phyloP scores from a whole-genome alignment of 2,113 vertebrate species.

The human region GRCh38 chr3:85506001-85506500 shows the following conservation, averaged over 20 bases:
- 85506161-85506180: not conserved
- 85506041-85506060: not conserved
- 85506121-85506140: not conserved
- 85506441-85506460: not conserved
- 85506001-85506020: not conserved
- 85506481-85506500: slow-evolving; percentile 28
- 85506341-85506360: slow-evolving; percentile 63
- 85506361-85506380: slow-evolving; percentile 71
- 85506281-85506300: slow-evolving; percentile 81
- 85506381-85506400: slow-evolving; percentile 54
- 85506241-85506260: slow-evolving; percentile 79
- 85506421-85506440: not conserved
- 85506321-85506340: slow-evolving; percentile 68
- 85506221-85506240: slow-evolving; percentile 64
- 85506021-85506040: not conserved
- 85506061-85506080: not conserved
- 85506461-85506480: not conserved
- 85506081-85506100: not conserved
- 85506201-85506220: slow-evolving; percentile 55
- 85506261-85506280: slow-evolving; percentile 84
- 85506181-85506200: not conserved
- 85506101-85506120: not conserved
- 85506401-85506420: not conserved
- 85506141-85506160: not conserved
- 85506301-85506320: slow-evolving; percentile 78